Evolutionary conservation across 2,113 vertebrate genomes (phyloP), one percentile per base, ranked within the genome.

Genomic region (Prunella fulvescens): DNA sequence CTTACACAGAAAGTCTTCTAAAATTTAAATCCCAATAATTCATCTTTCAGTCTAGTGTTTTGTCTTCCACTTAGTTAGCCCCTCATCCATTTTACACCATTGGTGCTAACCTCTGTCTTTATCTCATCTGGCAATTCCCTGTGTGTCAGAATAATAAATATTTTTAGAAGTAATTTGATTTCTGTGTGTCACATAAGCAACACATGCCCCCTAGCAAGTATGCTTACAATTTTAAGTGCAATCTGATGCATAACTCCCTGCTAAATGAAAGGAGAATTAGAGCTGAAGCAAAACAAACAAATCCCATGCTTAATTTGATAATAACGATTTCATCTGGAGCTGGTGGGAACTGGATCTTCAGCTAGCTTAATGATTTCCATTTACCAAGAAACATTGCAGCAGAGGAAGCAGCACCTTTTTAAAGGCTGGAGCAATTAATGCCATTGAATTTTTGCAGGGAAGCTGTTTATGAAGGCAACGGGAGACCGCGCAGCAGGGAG

Each of bases 201-300:
- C 2, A 9, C 3, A 2, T 6, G 53, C 14, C 62, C 2, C 3
- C 54, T 66, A 80, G 39, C n/a, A 90, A 73, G 64, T 8, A 91
- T 62, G 79, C 33, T 76, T 64, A 76, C 53, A 67, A 90, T 93
- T 94, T 89, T 73, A 83, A 86, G 51, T 58, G 45, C 92, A 92
- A 24, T 77, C 42, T 1, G 13, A 57, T 66, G 66, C n/a, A 9
- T 58, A 88, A 85, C 51, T 73, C 18, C 48, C 45, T 48, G 60
- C 13, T 88, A 81, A 94, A 60, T 81, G 60, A 56, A 91, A 64
- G 28, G 7, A 62, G 51, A 83, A 88, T 65, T 61, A 81, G 37
- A 71, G 57, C 65, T 44, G 44, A 90, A 90, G 45, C 31, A 80
- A 90, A 96, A 76, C 84, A 92, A 96, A 81, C 58, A 86, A 81